Evolutionary conservation across 1,140 invertebrate genomes (phyloP), one percentile per base, ranked within the genome.

Genomic region (Dryas iulia): DNA sequence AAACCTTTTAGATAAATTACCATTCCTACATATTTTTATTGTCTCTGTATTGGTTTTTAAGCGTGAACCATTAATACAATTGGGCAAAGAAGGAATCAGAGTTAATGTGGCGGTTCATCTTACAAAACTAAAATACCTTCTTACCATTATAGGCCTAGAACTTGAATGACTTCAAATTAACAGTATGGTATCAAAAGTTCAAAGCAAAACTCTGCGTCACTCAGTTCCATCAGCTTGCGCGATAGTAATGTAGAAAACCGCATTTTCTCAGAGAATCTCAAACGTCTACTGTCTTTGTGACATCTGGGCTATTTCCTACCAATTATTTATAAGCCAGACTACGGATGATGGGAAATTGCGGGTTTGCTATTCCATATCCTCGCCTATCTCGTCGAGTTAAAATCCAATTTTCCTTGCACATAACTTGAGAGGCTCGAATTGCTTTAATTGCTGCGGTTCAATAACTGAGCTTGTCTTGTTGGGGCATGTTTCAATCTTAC

Each of bases 221-320:
- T n/a, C n/a, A n/a, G n/a, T n/a, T n/a, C n/a, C n/a, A n/a, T n/a
- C n/a, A n/a, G n/a, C n/a, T n/a, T n/a, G n/a, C n/a, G n/a, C n/a
- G n/a, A 28, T 28, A 28, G 26, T 47, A 47, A 47, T 47, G 6
- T 47, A 47, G 14, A 10, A 39, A 25, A 25, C 59, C 33, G 23
- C 33, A 8, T 60, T 35, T 18, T 30, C 59, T 33, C 31, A 12
- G 39, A 60, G 59, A 60, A 39, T 60, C 59, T 25, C 3, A 23
- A 39, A n/a, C 39, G 39, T 60, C 33, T 47, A 33, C 58, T 33
- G 33, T 59, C 58, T 59, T 18, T 35, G 59, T 60, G 33, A 60
- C 59, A 60, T 60, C 59, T 39, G 23, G 59, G 39, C 33, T 60
- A 60, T 47, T 60, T 47, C 59, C 33, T 25, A 60, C 59, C 59